Conservation (phyloP, 2,888 invertebrate species). For the Diaperis boleti region DNA sequence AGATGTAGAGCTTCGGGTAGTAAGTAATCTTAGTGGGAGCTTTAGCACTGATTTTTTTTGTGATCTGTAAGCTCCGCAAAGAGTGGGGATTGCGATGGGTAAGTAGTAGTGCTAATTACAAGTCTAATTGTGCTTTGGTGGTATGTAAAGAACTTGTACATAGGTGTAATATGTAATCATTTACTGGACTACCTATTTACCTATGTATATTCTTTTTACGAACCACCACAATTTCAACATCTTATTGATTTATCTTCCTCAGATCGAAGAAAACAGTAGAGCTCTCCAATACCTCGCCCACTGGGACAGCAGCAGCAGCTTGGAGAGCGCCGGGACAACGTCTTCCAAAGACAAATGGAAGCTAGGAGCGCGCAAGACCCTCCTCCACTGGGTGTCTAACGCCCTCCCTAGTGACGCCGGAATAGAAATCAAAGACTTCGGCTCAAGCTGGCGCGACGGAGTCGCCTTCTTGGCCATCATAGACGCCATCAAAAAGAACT, state of each 20-base stretch:
- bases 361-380: slow-evolving; percentile 90
- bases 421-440: slow-evolving; percentile 92
- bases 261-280: slow-evolving; percentile 96
- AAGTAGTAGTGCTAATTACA: slow-evolving; percentile 49
- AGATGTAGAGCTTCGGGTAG: slow-evolving; percentile 9
- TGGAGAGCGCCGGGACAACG: slow-evolving; percentile 83
- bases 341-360: slow-evolving; percentile 83
- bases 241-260: slow-evolving; percentile 43
- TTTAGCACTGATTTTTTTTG: slow-evolving; percentile 37
- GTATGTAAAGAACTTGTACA: no score
- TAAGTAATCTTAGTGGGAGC: slow-evolving; percentile 7
- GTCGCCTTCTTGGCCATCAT: slow-evolving; percentile 95
- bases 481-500: slow-evolving; percentile 92
- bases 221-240: no score
- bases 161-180: no score
- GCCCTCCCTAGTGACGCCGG: slow-evolving; percentile 90
- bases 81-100: slow-evolving; percentile 62
- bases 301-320: slow-evolving; percentile 84
- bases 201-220: no score
- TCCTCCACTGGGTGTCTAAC: slow-evolving; percentile 95
- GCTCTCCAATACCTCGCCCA: slow-evolving; percentile 88
- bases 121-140: neutral
- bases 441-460: slow-evolving; percentile 96
- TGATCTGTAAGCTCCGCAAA: slow-evolving; percentile 64
- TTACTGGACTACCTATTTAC: no score